Evolutionary conservation across 2,797 vertebrate species (phyloP).

Genomic region (Ictinia mississippiensis): DNA sequence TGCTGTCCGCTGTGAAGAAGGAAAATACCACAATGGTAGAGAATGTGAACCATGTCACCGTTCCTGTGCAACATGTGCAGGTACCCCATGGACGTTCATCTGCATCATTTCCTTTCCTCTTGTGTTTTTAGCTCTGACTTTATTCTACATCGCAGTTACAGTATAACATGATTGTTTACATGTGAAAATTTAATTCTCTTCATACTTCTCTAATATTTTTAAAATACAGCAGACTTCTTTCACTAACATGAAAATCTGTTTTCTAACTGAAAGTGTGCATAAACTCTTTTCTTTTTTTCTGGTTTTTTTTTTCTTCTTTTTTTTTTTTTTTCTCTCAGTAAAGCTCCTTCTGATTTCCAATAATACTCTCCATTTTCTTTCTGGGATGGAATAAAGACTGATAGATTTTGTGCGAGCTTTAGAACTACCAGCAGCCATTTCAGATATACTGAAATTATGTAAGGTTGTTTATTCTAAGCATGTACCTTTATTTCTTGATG

Average conservation of each 20-base stretch:
- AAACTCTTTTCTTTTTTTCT: neutral
- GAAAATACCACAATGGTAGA: conserved; percentile 89
- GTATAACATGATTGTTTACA: neutral
- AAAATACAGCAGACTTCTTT: neutral
- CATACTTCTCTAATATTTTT: neutral
- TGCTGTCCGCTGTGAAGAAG: conserved; percentile 86
- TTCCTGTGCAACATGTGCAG: conserved; percentile 93
- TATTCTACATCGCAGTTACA: neutral
- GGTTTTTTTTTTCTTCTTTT: too few species aligned
- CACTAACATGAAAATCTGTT: neutral
- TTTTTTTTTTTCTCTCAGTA: neutral
- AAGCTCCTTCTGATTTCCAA: neutral
- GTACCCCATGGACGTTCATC: conserved; percentile 69
- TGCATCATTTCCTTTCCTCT: neutral
- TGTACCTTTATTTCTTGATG: neutral
- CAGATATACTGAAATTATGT: neutral
- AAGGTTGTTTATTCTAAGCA: neutral
- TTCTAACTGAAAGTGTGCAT: neutral
- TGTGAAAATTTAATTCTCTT: neutral
- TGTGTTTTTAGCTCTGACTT: neutral
- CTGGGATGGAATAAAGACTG: neutral
- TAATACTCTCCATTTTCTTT: neutral
- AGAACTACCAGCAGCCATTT: neutral
- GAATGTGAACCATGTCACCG: conserved; percentile 92
- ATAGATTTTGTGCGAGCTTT: neutral